Conservation (phyloP, 1,140 invertebrate genomes). For the Bombus terrestris region DNA sequence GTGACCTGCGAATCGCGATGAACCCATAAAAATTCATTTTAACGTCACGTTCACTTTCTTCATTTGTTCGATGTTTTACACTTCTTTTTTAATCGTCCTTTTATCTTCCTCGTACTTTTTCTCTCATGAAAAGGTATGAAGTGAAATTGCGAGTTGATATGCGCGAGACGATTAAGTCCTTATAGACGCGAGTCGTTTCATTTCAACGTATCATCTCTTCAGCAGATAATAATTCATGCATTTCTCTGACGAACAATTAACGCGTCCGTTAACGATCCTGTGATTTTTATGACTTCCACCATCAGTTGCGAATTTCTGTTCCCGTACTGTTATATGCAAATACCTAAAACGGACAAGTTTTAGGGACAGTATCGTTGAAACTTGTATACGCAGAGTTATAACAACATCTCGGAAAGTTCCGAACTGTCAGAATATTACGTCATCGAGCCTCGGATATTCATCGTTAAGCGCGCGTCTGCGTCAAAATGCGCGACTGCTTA, state of each 20-base stretch:
- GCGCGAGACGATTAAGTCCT: background rate
- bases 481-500: constrained; percentile 10
- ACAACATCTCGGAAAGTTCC: constrained; percentile 36
- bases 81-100: background rate
- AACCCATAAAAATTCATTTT: background rate
- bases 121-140: background rate
- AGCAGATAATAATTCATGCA: too few species aligned
- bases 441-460: constrained; percentile 36
- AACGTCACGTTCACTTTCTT: background rate
- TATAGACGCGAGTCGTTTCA: background rate
- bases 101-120: background rate
- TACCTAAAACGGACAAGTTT: background rate
- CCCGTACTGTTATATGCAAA: too few species aligned
- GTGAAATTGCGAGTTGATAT: background rate
- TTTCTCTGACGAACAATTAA: too few species aligned
- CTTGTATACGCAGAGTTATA: background rate
- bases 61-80: background rate
- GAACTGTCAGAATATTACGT: constrained; percentile 19
- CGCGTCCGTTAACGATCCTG: too few species aligned
- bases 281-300: too few species aligned
- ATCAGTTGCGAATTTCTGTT: too few species aligned
- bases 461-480: constrained; percentile 33
- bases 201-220: background rate
- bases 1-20: background rate
- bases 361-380: background rate